A percentile compares a stretch with the other conserved stretches of the same genome.
Conservation (phyloP, 2,113 vertebrate genomes). For the Rhabdornis inornatus region DNA sequence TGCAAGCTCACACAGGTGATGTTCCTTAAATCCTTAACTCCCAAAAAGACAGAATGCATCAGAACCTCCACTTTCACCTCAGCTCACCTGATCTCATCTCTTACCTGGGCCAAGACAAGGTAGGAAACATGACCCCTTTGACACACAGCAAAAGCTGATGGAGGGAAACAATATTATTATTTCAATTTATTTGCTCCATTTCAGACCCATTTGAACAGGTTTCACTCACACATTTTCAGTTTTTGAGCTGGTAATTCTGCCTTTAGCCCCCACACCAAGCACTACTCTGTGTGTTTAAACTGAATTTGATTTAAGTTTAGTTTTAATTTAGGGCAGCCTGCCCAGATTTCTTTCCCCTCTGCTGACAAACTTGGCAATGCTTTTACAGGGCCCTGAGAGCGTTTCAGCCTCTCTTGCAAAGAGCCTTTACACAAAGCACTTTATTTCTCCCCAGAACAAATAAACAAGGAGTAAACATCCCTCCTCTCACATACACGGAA, state of each 20-base stretch:
- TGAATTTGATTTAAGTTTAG: background rate
- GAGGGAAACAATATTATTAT: background rate
- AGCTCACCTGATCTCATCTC: background rate
- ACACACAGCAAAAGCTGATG: background rate
- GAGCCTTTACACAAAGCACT: constrained; percentile 28
- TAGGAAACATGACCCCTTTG: background rate
- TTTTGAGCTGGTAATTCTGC: background rate
- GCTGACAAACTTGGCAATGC: constrained; percentile 29
- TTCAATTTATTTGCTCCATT: background rate
- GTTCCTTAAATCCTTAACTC: background rate
- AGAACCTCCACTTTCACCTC: background rate
- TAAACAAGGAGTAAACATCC: constrained; percentile 39
- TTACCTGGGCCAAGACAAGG: background rate
- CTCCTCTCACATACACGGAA: background rate
- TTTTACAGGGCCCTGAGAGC: background rate
- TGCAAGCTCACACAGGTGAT: background rate
- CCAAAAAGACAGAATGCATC: background rate
- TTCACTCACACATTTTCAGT: background rate
- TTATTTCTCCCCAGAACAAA: constrained; percentile 45
- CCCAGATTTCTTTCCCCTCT: constrained; percentile 8
- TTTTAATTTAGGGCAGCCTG: constrained; percentile 10
- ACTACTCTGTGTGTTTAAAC: background rate
- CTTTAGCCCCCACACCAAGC: background rate
- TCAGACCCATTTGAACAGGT: background rate
- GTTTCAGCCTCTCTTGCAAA: background rate